phyloP scores from a whole-genome alignment of 2,888 invertebrate species.

The Uropetala carovei region DNA sequence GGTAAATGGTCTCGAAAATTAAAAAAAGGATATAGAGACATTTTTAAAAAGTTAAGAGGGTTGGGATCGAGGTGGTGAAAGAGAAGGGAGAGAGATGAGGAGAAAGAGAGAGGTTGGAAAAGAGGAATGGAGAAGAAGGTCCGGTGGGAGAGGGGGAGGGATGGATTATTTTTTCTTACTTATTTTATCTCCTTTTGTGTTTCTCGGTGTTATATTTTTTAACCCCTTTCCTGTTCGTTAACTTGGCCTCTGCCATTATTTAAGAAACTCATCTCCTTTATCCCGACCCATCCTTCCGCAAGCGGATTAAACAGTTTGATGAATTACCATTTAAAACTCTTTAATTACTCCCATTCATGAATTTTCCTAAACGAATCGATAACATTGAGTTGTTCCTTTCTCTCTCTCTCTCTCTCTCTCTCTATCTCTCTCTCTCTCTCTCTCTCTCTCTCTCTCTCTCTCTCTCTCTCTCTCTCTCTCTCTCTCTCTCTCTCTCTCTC shows the following conservation, averaged over 20 bases:
- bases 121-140: not conserved
- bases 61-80: not conserved
- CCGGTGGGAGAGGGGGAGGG: not conserved
- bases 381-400: not conserved
- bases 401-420: not conserved
- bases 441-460: not conserved
- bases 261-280: not conserved
- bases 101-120: not conserved
- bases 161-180: not conserved
- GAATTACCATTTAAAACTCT: conserved; percentile 55
- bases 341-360: conserved; percentile 41
- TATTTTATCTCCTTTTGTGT: conserved; percentile 10
- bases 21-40: too few relatives aligned
- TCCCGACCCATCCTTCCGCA: not conserved
- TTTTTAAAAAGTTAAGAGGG: too few relatives aligned
- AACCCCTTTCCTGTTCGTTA: conserved; percentile 38
- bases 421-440: not conserved
- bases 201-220: conserved; percentile 26
- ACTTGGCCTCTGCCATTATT: conserved; percentile 42
- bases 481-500: not conserved
- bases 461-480: not conserved
- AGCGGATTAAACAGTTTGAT: not conserved
- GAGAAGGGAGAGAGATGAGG: not conserved
- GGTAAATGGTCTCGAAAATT: too few relatives aligned
- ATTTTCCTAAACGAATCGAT: not conserved